Percentiles rank a stretch among this genome's conserved stretches.
Evolutionary conservation across 2,888 invertebrate species (phyloP).

Genomic region (Pardosa pseudoannulata): DNA sequence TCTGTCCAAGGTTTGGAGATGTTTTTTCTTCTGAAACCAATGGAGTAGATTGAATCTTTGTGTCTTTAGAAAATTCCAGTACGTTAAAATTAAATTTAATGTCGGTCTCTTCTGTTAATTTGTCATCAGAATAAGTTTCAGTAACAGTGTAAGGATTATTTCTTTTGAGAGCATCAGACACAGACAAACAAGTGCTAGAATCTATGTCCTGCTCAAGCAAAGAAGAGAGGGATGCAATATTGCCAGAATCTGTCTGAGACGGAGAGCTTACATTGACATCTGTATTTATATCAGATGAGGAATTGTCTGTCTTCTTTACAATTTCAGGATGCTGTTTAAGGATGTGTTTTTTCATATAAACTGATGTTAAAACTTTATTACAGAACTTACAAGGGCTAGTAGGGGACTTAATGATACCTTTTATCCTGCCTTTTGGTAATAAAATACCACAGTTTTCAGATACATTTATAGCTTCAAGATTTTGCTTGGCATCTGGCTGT

Average conservation of each 20-base stretch:
- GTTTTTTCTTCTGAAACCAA: no score
- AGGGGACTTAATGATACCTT: background rate
- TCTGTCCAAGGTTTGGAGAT: background rate
- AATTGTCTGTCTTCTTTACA: no score
- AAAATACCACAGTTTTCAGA: background rate
- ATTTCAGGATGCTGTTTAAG: background rate
- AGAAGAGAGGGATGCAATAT: background rate
- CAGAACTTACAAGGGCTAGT: conserved; percentile 20
- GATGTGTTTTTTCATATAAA: conserved; percentile 41
- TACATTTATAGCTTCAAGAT: background rate
- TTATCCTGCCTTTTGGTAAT: background rate
- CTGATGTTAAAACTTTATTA: conserved; percentile 22
- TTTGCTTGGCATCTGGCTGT: background rate
- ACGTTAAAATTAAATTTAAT: background rate
- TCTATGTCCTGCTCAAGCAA: conserved; percentile 34
- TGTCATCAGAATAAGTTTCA: background rate
- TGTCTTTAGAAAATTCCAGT: background rate
- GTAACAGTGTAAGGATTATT: background rate
- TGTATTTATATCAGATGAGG: background rate
- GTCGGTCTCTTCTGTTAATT: background rate
- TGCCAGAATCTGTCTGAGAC: background rate
- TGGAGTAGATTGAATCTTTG: background rate
- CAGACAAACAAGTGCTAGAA: conserved; percentile 41
- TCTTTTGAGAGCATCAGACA: conserved; percentile 37
- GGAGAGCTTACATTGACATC: background rate